Base-by-base conservation (phyloP, 2,888 invertebrate species). In the Melanostoma mellinum region DNA sequence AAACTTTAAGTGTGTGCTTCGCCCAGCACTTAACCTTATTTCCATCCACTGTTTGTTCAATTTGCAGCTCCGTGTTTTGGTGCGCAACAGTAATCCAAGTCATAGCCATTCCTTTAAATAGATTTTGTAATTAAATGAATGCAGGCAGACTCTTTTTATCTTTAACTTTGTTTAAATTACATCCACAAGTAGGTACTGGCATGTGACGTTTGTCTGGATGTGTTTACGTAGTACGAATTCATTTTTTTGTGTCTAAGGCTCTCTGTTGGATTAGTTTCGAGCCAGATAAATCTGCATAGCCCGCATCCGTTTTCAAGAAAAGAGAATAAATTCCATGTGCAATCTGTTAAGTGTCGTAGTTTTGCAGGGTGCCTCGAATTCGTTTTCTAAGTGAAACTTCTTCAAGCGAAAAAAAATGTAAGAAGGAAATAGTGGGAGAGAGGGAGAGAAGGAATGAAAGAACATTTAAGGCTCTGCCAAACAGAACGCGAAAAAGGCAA, bases 1-100 rank as follows among this genome's bases (percentile, higher is more conserved):
- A 78, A 74, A 52, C 69, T 78, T 73, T 69, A 20, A 74, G 55
- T n/a, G 1, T 42, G 36, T 9, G 58, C 35, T 73, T 69, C 46
- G 56, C 20, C 69, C 73, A 69, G 63, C 78, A 84, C 78, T 84
- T 84, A 78, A 84, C 84, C 84, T 78, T 78, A 84, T 84, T 84
- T 84, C 60, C 55, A 60, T 74, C 20, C 60, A 44, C 60, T 65
- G 40, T 71, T 69, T 78, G 68, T 67, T 76, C 35, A 71, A 78
- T 78, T 84, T 78, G 55, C 78, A 74, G 65, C 74, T 74, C 74
- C 52, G 74, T 84, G 60, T 84, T 75, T 74, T 53, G 63, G 60
- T 63, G 74, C 68, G 60, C 69, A 75, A 48, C 58, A 72, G 71
- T 76, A 73, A 72, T 69, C 52, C 68, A 52, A 82, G 68, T 56